phyloP scores from a whole-genome alignment of 2,113 vertebrate species.

The Cacatua alba region DNA sequence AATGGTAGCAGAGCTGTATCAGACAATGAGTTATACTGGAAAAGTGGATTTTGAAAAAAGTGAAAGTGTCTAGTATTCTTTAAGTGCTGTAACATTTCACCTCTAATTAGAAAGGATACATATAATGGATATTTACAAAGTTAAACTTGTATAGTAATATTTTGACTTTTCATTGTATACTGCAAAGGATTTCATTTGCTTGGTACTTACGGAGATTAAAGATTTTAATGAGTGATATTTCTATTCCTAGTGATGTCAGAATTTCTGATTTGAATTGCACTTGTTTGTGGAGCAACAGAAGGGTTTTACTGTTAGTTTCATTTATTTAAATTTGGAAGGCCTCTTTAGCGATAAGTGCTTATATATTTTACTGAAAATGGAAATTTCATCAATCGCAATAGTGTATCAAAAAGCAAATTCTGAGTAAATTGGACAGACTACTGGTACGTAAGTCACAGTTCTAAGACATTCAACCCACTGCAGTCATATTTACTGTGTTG shows the following conservation, averaged over 20 bases:
- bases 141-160: neutral
- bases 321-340: neutral
- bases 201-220: neutral
- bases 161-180: neutral
- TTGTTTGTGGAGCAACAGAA: neutral
- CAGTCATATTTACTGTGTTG: neutral
- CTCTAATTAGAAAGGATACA: neutral
- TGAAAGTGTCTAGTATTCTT: neutral
- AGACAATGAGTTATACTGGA: neutral
- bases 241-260: neutral
- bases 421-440: neutral
- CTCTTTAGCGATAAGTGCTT: neutral
- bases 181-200: neutral
- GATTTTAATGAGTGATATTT: neutral
- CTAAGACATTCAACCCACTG: neutral
- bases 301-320: neutral
- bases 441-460: neutral
- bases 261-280: neutral
- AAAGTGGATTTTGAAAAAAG: neutral
- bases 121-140: neutral
- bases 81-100: neutral
- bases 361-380: neutral
- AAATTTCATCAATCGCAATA: neutral
- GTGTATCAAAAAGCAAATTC: neutral
- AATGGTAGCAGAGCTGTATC: neutral